Conservation (phyloP, 2,888 invertebrate genomes). For the Microdon myrmicae region DNA sequence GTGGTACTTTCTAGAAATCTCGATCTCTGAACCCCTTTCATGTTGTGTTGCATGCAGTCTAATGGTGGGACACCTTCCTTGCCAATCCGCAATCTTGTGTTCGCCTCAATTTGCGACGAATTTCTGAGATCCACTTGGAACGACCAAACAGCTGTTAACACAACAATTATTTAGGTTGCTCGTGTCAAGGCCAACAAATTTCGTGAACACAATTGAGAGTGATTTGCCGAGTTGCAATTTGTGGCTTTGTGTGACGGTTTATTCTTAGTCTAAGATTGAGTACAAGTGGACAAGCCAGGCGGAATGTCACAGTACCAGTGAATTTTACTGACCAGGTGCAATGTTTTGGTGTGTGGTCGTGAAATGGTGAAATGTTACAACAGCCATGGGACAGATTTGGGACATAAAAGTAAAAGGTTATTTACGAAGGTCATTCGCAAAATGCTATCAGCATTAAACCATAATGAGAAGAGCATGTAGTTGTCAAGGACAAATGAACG, state of each 20-base stretch:
- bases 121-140: conserved; percentile 46
- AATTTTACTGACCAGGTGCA: no score
- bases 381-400: no score
- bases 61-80: conserved; percentile 29
- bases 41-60: background rate
- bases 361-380: no score
- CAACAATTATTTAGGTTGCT: conserved; percentile 51
- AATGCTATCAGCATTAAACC: no score
- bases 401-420: no score
- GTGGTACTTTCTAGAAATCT: conserved; percentile 52
- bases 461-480: no score
- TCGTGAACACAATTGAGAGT: conserved; percentile 48
- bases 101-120: conserved; percentile 43
- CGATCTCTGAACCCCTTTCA: conserved; percentile 48
- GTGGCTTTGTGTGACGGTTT: conserved; percentile 23
- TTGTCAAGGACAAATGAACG: no score
- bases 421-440: no score
- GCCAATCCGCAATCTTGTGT: conserved; percentile 22
- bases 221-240: conserved; percentile 38
- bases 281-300: no score
- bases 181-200: conserved; percentile 49
- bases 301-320: no score
- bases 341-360: no score
- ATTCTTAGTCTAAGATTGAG: no score
- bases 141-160: conserved; percentile 50